Conservation (phyloP, 2,113 vertebrate genomes). For the Manacus vitellinus region DNA sequence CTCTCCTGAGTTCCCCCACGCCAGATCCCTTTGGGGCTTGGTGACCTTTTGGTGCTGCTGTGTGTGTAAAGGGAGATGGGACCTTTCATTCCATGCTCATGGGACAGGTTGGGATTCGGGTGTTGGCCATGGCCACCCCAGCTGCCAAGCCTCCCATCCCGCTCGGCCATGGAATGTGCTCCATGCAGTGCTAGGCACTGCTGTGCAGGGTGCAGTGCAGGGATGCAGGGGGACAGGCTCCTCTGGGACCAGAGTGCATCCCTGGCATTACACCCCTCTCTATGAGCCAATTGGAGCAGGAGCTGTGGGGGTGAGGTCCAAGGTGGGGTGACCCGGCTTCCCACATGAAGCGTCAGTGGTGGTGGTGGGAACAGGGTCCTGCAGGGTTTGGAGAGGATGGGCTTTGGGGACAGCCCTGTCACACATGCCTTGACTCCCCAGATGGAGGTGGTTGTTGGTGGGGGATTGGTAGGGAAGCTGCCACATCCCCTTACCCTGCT, state of each 20-base stretch:
- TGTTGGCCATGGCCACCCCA: accelerated
- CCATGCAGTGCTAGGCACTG: not conserved
- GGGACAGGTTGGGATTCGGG: accelerated
- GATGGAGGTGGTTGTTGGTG: too few species aligned
- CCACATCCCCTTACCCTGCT: not conserved
- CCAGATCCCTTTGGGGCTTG: accelerated
- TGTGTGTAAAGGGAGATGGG: not conserved
- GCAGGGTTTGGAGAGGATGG: accelerated
- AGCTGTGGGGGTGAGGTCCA: not conserved
- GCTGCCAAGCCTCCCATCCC: not conserved
- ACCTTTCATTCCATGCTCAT: accelerated
- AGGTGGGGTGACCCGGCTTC: not conserved
- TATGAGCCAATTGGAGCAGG: not conserved
- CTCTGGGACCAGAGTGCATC: accelerated
- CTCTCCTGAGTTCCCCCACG: accelerated
- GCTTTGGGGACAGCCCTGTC: not conserved
- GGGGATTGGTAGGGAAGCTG: not conserved
- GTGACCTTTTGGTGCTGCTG: accelerated
- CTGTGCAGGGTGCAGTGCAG: not conserved
- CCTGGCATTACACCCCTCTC: not conserved
- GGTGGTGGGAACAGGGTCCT: not conserved
- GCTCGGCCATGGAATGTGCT: not conserved
- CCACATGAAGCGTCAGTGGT: not conserved
- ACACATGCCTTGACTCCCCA: not conserved
- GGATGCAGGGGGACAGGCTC: not conserved